Percentiles rank a stretch among this genome's conserved stretches.
phyloP scores from a whole-genome alignment of 2,113 vertebrate genomes.

The Cinclus mexicanus region DNA sequence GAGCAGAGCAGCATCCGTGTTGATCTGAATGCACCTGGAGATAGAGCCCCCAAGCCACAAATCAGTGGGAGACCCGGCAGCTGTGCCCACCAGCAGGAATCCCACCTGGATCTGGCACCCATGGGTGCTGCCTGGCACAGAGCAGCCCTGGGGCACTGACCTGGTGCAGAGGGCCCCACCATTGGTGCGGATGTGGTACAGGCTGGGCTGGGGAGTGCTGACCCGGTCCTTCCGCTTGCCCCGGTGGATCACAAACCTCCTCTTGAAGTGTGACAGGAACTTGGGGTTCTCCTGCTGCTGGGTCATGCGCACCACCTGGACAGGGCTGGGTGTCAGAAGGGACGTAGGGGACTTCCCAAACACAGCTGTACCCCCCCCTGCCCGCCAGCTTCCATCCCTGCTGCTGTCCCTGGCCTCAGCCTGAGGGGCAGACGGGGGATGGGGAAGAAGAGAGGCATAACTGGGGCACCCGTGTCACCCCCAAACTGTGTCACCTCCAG shows the following conservation, averaged over 20 bases:
- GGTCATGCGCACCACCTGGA: constrained; percentile 95
- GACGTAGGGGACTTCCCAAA: not conserved
- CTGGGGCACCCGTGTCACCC: not conserved
- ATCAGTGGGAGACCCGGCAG: rapidly evolving
- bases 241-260: constrained; percentile 96
- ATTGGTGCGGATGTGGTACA: constrained; percentile 96
- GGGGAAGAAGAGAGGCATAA: not conserved
- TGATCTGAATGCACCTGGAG: constrained; percentile 93
- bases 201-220: constrained; percentile 85
- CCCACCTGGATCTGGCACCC: not conserved
- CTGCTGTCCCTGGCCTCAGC: not conserved
- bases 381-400: not conserved
- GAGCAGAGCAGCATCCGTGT: constrained; percentile 89
- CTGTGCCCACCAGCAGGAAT: not conserved
- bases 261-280: constrained; percentile 97
- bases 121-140: not conserved
- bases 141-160: constrained; percentile 45
- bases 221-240: constrained; percentile 88
- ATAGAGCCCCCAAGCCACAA: rapidly evolving
- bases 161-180: constrained; percentile 95
- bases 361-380: not conserved
- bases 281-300: constrained; percentile 99
- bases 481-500: constrained; percentile 78
- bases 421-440: not conserved
- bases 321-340: not conserved